A percentile compares a stretch with the other conserved stretches of the same genome.
phyloP scores from a whole-genome alignment of 2,797 vertebrate species.

The Crypturellus tataupa region DNA sequence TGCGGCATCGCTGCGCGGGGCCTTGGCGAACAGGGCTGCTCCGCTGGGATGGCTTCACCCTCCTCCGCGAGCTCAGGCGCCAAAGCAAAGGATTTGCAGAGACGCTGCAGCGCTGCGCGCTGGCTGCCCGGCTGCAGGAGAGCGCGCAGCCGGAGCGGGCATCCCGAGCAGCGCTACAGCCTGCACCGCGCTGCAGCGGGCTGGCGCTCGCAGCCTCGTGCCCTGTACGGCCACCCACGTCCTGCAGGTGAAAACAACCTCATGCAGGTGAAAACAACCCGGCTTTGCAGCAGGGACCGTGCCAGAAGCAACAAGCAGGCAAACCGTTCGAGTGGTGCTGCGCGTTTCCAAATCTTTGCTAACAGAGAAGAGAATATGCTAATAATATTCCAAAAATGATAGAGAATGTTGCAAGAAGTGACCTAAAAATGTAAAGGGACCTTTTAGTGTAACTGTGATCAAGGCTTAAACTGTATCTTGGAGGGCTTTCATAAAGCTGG shows the following conservation, averaged over 20 bases:
- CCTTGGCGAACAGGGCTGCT: neutral
- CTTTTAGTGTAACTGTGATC: neutral
- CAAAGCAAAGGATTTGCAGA: slow-evolving; percentile 11
- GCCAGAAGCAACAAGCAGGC: neutral
- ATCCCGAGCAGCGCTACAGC: neutral
- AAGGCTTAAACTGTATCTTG: neutral
- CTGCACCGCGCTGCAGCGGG: neutral
- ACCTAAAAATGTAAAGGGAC: neutral
- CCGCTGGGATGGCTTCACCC: neutral
- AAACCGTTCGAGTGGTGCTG: neutral
- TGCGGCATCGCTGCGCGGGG: neutral
- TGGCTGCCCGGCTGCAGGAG: slow-evolving; percentile 33
- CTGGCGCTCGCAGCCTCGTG: neutral
- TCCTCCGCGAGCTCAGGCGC: slow-evolving; percentile 22
- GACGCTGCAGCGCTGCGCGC: neutral
- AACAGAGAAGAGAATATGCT: neutral
- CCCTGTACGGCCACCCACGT: neutral
- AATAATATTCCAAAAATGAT: neutral
- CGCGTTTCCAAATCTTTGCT: neutral
- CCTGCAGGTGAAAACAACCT: neutral
- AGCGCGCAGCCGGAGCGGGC: neutral
- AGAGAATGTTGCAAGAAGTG: neutral
- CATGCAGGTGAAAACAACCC: neutral
- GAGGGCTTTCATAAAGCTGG: neutral
- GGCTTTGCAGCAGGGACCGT: neutral